Base-by-base conservation (phyloP, 2,888 invertebrate species). In the Diarsia dahlii region DNA sequence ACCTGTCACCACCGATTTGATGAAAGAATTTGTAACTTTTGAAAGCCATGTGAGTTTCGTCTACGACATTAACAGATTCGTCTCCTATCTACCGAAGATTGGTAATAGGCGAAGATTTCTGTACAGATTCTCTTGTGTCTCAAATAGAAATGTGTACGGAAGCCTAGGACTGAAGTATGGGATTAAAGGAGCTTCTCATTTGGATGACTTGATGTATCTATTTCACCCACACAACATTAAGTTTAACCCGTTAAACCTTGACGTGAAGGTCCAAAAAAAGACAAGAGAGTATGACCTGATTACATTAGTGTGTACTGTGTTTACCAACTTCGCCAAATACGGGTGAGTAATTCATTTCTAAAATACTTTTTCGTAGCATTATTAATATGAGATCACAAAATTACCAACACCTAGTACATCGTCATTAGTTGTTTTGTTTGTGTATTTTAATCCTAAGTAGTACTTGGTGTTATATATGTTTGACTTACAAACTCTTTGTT, bases 161-260 rank as follows among this genome's bases (percentile, higher is more conserved):
- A 85, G 78, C 3, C 1, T 28, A 0, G 93, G 91, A 4, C 63
- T 74, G 0, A 89, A 91, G 62, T 91, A 91, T 54, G 92, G 89
- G 0, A 73, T 94, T 1, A 65, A 64, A 0, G 95, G 93, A 12
- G 90, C 92, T 0, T 54, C 91, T 1, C 95, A 95, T 80, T 76
- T 93, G 28, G 95, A 95, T 23, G 95, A 95, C 68, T 69, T 93
- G 10, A 88, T 92, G 88, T 93, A 95, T 71, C 78, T 95, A 9
- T 60, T 60, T 34, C 60, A 60, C 3, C 60, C 60, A 20, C 18
- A 60, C 15, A 60, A 34, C 9, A 60, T 60, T 20, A 60, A 60
- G 0, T 60, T 60, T 20, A 60, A 60, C 34, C 60, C 34, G 20
- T 93, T 95, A 54, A 85, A 93, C 46, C 74, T 81, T 8, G 87